Base-by-base conservation (phyloP, 64 coral and sea anemone species). In the Actinia tenebrosa region DNA sequence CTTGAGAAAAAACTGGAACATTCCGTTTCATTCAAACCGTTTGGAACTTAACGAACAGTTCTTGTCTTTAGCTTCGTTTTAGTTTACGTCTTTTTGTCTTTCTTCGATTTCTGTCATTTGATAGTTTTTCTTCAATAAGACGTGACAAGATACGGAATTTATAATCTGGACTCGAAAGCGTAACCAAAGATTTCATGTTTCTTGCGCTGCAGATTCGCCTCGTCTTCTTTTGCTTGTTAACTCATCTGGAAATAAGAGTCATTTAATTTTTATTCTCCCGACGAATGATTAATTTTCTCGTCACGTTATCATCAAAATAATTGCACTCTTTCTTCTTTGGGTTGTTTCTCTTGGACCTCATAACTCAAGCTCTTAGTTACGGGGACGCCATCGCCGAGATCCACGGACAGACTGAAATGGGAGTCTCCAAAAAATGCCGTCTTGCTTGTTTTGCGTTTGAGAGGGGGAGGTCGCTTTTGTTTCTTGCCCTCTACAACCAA, bases 401-500 rank as follows among this genome's bases (percentile, higher is more conserved):
- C 90, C 10, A 92, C 43, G n/a, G 85, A 82, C 7, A 92, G 8
- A 16, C 81, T 72, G 44, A 92, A 71, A 55, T 72, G 86, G 15
- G 84, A 62, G 26, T 92, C 90, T 10, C 79, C 77, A 27, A 87
- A 92, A 83, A 66, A 87, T 7, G 77, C 90, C 20, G 55, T 64
- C 66, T 66, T 87, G 16, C 58, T 81, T 16, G 44, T 80, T 17
- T 62, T 87, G 3, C 78, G 44, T 15, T 13, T 23, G 19, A 53
- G 66, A 30, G 69, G 63, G 15, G 83, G 44, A 16, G 17, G 16
- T 11, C n/a, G 44, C 45, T 56, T 80, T 15, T 53, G n/a, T 92
- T 92, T 92, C 5, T 17, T 59, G 13, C 90, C 90, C 56, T 92
- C 90, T 71, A 92, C 60, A 8, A 87, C 86, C 16, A 71, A 83